Percentiles rank a stretch among this genome's conserved stretches.
phyloP scores from a whole-genome alignment of 1,140 invertebrate genomes.

The Bombus waltoni region DNA sequence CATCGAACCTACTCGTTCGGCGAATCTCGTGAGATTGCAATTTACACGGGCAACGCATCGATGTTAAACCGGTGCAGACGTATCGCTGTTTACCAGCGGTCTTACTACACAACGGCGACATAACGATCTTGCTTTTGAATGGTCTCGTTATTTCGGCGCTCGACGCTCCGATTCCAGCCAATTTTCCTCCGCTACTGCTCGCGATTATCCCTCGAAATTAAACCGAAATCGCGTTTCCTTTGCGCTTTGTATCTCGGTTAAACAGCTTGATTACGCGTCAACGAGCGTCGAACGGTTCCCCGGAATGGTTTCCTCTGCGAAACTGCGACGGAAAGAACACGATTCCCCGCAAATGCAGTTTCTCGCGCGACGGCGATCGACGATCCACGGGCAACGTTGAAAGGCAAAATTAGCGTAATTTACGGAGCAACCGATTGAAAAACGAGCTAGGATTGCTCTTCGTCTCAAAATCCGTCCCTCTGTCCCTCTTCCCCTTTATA shows the following conservation, averaged over 20 bases:
- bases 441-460: not conserved
- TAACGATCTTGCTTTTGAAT: conserved; percentile 32
- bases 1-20: conserved; percentile 45
- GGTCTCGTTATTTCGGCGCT: not conserved
- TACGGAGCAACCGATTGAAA: not conserved
- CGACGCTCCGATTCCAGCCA: not conserved
- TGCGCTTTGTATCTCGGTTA: not conserved
- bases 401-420: not conserved
- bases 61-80: no score
- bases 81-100: not conserved
- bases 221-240: not conserved
- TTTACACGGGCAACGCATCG: conserved; percentile 19
- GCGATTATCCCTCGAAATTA: conserved; percentile 11
- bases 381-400: not conserved
- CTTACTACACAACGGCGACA: conserved; percentile 21
- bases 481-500: conserved; percentile 13
- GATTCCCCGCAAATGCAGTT: no score
- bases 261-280: not conserved
- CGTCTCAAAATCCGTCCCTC: no score
- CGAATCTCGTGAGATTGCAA: conserved; percentile 43
- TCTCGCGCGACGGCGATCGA: not conserved
- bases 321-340: no score
- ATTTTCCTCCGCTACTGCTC: not conserved
- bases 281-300: not conserved
- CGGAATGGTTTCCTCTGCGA: no score